A percentile compares a stretch with the other conserved stretches of the same genome.
These are phyloP conservation scores for Upupa epops DNA, from an alignment of 2,113 vertebrate genomes.

Conservation along the genomic window DNA sequence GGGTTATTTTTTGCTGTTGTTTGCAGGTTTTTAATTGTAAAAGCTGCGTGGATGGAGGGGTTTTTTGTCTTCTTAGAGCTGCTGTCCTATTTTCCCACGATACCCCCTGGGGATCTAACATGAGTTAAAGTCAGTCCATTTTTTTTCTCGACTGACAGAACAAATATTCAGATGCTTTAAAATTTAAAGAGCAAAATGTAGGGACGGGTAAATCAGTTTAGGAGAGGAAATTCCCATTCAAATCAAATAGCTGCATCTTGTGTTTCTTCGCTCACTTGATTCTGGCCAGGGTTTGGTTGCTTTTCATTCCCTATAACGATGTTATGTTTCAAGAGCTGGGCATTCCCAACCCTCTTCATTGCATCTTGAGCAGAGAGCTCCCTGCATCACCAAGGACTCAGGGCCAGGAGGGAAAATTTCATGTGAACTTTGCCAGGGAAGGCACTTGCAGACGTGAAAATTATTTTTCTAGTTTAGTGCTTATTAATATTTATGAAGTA, in stretches of 20 bases:
- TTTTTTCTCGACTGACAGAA: constrained; percentile 62
- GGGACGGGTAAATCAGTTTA: background rate
- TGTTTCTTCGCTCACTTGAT: background rate
- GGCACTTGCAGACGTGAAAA: background rate
- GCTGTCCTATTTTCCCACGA: constrained; percentile 67
- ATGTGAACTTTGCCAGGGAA: background rate
- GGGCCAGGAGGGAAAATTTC: background rate
- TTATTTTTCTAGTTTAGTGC: background rate
- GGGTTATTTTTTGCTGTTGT: background rate
- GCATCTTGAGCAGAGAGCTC: background rate
- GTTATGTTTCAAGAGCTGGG: background rate
- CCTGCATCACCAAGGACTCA: background rate
- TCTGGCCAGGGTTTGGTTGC: background rate
- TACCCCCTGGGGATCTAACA: constrained; percentile 45
- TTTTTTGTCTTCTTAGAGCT: constrained; percentile 13
- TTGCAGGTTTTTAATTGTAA: constrained; percentile 54
- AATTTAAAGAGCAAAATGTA: constrained; percentile 63
- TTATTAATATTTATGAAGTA: constrained; percentile 2
- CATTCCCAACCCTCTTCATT: background rate
- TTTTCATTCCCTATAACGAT: background rate
- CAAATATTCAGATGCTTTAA: constrained; percentile 68
- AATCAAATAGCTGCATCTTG: background rate
- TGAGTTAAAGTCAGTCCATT: constrained; percentile 67
- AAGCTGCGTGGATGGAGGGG: constrained; percentile 42
- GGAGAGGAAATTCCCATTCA: background rate